Conservation (phyloP, 2,797 vertebrate species). For the Scomberomorus guttatus region DNA sequence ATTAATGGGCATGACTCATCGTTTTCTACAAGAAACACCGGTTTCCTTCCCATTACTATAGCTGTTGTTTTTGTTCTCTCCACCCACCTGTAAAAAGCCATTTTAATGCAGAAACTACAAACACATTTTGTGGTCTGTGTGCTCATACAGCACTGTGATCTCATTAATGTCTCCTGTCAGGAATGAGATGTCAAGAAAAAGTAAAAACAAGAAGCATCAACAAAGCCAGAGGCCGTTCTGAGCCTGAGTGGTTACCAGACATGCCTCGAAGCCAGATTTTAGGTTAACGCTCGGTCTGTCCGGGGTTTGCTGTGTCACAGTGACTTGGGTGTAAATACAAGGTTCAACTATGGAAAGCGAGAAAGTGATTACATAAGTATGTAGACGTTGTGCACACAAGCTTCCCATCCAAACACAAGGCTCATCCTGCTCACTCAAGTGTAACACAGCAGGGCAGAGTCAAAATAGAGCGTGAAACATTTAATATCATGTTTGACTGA, state of each 20-base stretch:
- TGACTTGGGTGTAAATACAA: constrained; percentile 1
- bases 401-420: not conserved
- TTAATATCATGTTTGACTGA: constrained; percentile 26
- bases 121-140: not conserved
- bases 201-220: not conserved
- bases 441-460: constrained; percentile 8
- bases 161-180: not conserved
- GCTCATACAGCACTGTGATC: no score
- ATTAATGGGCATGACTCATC: not conserved
- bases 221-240: not conserved
- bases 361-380: not conserved
- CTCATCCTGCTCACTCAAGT: constrained; percentile 25
- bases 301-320: constrained; percentile 2
- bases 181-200: not conserved
- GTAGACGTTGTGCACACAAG: not conserved
- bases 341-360: not conserved
- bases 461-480: constrained; percentile 28
- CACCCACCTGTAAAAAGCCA: not conserved
- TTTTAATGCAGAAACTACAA: not conserved
- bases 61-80: no score
- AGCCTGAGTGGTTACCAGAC: not conserved
- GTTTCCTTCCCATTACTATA: no score
- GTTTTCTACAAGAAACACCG: not conserved
- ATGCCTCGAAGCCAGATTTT: not conserved
- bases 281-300: not conserved